Percentiles rank a stretch among this genome's conserved stretches.
Evolutionary conservation across 2,113 vertebrate genomes (phyloP).

Genomic region (Menidia beryllina): DNA sequence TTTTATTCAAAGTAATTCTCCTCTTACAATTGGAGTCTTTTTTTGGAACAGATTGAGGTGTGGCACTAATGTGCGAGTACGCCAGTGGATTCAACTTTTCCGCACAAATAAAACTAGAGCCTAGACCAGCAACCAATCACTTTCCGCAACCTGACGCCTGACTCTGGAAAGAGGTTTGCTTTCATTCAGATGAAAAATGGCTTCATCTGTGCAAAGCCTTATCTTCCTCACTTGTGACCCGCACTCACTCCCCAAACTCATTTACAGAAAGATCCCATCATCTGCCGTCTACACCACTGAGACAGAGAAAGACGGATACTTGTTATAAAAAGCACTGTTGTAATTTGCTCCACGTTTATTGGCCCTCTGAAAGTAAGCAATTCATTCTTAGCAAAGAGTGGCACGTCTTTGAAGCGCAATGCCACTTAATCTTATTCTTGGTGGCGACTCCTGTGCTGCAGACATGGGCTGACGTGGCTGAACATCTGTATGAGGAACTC

Average conservation of each 20-base stretch:
- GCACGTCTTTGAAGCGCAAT: conserved; percentile 14
- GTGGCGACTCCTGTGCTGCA: background rate
- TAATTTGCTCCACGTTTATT: conserved; percentile 34
- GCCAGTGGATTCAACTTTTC: background rate
- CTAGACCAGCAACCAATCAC: conserved; percentile 17
- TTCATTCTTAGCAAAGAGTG: conserved; percentile 17
- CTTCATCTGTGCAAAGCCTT: conserved; percentile 52
- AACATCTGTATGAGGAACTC: conserved; percentile 1
- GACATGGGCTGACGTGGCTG: conserved; percentile 12
- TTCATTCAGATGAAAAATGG: conserved; percentile 56
- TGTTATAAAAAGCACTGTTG: conserved; percentile 38
- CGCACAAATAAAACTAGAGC: conserved; percentile 25
- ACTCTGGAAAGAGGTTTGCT: conserved; percentile 18
- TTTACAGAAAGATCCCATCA: conserved; percentile 61
- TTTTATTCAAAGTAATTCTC: too few species aligned
- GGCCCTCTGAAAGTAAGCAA: conserved; percentile 33
- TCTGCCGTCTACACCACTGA: conserved; percentile 21
- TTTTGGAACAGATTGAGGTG: too few species aligned
- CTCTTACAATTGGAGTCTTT: background rate
- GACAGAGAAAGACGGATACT: conserved; percentile 22
- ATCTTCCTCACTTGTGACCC: conserved; percentile 54
- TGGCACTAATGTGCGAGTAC: conserved; percentile 2
- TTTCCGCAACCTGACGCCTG: background rate
- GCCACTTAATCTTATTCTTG: background rate
- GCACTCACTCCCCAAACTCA: conserved; percentile 53